These are phyloP conservation scores for Pteronotus mesoamericanus DNA, from an alignment of 2,797 vertebrate genomes.

Conservation along the genomic window DNA sequence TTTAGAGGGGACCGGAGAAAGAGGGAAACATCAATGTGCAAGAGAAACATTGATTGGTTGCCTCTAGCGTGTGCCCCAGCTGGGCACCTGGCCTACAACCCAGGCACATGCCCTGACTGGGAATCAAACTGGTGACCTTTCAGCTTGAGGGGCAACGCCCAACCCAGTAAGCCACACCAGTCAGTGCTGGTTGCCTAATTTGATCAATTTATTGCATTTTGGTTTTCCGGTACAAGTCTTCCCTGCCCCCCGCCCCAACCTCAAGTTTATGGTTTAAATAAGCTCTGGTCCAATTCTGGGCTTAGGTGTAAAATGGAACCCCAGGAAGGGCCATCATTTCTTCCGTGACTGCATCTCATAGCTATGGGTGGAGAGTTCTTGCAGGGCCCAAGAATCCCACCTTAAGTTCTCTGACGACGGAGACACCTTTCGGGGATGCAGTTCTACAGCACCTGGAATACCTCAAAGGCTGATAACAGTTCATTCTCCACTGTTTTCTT, in stretches of 20 bases:
- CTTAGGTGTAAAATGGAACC: neutral
- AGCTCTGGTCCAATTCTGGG: neutral
- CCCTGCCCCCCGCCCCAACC: neutral
- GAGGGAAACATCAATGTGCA: neutral
- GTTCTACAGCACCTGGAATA: neutral
- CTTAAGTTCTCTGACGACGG: neutral
- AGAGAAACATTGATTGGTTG: neutral
- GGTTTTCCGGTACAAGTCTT: neutral
- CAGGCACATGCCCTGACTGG: neutral
- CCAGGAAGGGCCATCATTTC: neutral
- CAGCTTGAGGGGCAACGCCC: accelerated
- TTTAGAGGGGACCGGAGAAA: neutral
- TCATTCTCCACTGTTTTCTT: neutral
- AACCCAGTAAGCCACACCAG: neutral
- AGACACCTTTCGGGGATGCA: neutral
- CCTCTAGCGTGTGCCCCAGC: neutral
- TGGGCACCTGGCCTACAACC: neutral
- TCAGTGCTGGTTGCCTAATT: conserved; percentile 59
- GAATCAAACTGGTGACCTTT: neutral
- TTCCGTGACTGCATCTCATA: neutral
- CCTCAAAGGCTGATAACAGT: neutral
- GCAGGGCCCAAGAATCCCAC: neutral
- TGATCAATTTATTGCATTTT: neutral
- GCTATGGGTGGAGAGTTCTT: neutral
- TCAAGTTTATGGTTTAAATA: neutral